A percentile compares a stretch with the other conserved stretches of the same genome.
Conservation (phyloP, 1,140 invertebrate genomes). For the Hyposmocoma kahamanoa region DNA sequence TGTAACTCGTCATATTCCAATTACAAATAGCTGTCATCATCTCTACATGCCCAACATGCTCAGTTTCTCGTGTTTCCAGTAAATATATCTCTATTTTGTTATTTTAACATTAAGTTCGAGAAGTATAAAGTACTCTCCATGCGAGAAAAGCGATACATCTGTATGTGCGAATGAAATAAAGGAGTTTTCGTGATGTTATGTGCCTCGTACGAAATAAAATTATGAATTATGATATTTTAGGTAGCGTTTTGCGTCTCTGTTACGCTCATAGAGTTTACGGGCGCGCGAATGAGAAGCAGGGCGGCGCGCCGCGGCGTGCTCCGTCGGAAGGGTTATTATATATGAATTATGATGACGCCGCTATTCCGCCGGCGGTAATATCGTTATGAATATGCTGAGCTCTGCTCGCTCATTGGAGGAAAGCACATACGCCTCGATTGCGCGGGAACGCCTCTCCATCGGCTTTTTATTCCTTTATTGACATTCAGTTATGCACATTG, state of each 20-base stretch:
- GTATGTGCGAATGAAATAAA: slow-evolving; percentile 37
- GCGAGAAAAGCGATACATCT: no score
- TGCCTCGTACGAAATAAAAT: slow-evolving; percentile 58
- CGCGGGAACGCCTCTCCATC: slow-evolving; percentile 67
- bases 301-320: slow-evolving; percentile 43
- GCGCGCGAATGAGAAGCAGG: slow-evolving; percentile 28
- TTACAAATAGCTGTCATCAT: slow-evolving; percentile 70
- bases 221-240: slow-evolving; percentile 69
- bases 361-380: slow-evolving; percentile 67
- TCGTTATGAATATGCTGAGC: slow-evolving; percentile 70
- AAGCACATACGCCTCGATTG: slow-evolving; percentile 59
- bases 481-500: slow-evolving; percentile 71
- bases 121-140: background rate
- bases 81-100: slow-evolving; percentile 25
- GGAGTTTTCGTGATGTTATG: slow-evolving; percentile 31
- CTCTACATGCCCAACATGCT: slow-evolving; percentile 42
- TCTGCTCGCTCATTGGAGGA: slow-evolving; percentile 63
- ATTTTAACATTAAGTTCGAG: slow-evolving; percentile 13
- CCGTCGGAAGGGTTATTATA: slow-evolving; percentile 71
- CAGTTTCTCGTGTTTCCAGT: slow-evolving; percentile 45
- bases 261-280: slow-evolving; percentile 21
- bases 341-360: slow-evolving; percentile 72
- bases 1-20: slow-evolving; percentile 69
- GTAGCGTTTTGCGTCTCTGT: slow-evolving; percentile 48
- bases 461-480: slow-evolving; percentile 70